Evolutionary conservation across 2,797 vertebrate species (phyloP).

Genomic region (Chrosomus eos): DNA sequence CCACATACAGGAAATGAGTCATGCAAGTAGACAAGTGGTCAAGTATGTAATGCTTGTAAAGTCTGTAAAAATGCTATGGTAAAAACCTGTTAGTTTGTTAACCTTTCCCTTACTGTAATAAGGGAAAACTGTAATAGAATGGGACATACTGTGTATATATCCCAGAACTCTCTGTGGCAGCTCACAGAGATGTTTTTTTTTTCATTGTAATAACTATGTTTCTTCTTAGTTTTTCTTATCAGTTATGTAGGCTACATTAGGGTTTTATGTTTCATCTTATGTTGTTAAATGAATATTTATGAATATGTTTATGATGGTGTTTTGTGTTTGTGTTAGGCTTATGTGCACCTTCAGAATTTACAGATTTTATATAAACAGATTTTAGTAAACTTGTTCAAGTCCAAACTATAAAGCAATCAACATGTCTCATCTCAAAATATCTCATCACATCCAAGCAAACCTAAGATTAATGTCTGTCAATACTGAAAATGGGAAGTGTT

Average conservation of each 20-base stretch:
- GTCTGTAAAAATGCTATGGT: not conserved
- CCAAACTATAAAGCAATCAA: not conserved
- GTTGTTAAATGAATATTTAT: not conserved
- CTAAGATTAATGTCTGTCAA: constrained; percentile 17
- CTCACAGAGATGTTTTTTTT: no score
- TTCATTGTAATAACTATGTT: not conserved
- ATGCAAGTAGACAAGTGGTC: no score
- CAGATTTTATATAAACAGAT: not conserved
- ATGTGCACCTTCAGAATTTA: not conserved
- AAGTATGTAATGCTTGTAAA: no score
- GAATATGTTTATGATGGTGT: not conserved
- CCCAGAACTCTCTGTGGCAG: not conserved
- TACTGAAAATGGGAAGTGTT: not conserved
- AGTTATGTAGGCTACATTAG: not conserved
- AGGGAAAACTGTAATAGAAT: no score
- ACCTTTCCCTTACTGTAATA: not conserved
- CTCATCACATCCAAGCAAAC: constrained; percentile 6
- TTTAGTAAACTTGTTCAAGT: not conserved
- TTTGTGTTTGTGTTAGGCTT: not conserved
- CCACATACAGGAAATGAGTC: no score
- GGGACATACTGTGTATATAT: no score
- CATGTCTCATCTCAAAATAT: not conserved
- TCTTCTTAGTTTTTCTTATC: not conserved
- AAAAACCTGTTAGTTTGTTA: not conserved
- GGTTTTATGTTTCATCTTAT: not conserved